Evolutionary conservation across 2,797 vertebrate genomes (phyloP).

Genomic region (Champsocephalus gunnari): DNA sequence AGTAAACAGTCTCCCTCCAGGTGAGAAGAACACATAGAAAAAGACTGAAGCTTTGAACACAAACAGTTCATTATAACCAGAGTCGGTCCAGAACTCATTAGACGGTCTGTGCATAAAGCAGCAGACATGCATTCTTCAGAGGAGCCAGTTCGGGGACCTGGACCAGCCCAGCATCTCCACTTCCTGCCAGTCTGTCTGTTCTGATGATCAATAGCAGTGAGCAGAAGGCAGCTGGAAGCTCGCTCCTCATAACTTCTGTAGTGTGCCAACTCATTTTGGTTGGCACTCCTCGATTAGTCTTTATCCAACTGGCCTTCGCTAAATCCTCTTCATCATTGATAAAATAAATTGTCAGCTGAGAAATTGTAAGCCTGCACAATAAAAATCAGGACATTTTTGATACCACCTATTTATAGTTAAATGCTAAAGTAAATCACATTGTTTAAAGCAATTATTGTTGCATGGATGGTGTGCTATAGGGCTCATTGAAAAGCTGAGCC

Average conservation of each 20-base stretch:
- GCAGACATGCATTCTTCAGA: conserved; percentile 42
- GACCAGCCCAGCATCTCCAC: conserved; percentile 41
- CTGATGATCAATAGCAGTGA: conserved; percentile 69
- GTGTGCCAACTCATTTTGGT: conserved; percentile 66
- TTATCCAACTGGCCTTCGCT: conserved; percentile 63
- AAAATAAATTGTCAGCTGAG: conserved; percentile 60
- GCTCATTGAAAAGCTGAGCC: not conserved
- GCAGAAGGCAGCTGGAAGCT: conserved; percentile 69
- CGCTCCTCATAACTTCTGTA: conserved; percentile 43
- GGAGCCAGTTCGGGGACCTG: conserved; percentile 46
- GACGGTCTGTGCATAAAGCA: conserved; percentile 42
- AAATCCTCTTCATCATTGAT: conserved; percentile 62
- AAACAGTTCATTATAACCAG: conserved; percentile 14
- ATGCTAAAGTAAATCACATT: conserved; percentile 1
- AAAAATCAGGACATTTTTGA: conserved; percentile 38
- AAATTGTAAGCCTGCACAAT: conserved; percentile 26
- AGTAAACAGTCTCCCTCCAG: conserved; percentile 22
- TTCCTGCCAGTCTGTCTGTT: conserved; percentile 66
- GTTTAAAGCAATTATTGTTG: not conserved
- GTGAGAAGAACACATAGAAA: conserved; percentile 30
- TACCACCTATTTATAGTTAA: conserved; percentile 21
- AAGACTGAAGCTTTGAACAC: conserved; percentile 21
- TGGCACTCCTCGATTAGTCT: conserved; percentile 48
- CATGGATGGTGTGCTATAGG: not conserved
- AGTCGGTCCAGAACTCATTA: conserved; percentile 61